Percentiles rank a stretch among this genome's conserved stretches.
phyloP scores from a whole-genome alignment of 2,888 invertebrate genomes.

The Dilophus febrilis region DNA sequence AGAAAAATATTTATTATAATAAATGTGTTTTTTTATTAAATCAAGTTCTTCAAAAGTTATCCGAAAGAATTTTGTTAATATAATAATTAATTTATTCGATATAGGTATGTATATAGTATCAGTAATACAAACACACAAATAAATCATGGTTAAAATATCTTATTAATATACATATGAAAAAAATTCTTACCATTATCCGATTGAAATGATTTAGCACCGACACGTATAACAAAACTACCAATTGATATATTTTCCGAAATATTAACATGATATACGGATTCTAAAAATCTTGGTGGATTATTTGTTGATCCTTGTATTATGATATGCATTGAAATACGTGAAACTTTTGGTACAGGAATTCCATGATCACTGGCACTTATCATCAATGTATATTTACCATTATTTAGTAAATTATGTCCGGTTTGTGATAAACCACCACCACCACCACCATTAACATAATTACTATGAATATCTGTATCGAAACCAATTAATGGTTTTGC shows the following conservation, averaged over 20 bases:
- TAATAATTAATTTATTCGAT: no score
- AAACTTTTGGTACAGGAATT: constrained; percentile 47
- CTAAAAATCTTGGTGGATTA: constrained; percentile 66
- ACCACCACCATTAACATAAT: constrained; percentile 1
- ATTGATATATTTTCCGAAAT: constrained; percentile 58
- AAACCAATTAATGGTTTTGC: constrained; percentile 36
- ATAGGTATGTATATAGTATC: no score
- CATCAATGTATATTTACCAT: constrained; percentile 46
- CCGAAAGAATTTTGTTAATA: no score
- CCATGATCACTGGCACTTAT: constrained; percentile 83
- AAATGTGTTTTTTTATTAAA: no score
- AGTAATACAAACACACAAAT: no score
- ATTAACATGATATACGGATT: constrained; percentile 55
- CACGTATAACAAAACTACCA: constrained; percentile 63
- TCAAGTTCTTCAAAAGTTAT: no score
- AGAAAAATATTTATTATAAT: no score
- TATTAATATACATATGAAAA: no score
- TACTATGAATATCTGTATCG: constrained; percentile 13
- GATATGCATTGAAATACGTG: constrained; percentile 46
- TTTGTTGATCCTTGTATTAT: constrained; percentile 55
- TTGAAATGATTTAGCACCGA: constrained; percentile 53
- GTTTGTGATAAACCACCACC: constrained; percentile 7
- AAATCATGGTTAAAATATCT: no score
- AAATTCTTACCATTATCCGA: constrained; percentile 52
- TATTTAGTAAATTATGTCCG: constrained; percentile 7